phyloP scores from a whole-genome alignment of 2,113 vertebrate species.

The Sylvietta virens region DNA sequence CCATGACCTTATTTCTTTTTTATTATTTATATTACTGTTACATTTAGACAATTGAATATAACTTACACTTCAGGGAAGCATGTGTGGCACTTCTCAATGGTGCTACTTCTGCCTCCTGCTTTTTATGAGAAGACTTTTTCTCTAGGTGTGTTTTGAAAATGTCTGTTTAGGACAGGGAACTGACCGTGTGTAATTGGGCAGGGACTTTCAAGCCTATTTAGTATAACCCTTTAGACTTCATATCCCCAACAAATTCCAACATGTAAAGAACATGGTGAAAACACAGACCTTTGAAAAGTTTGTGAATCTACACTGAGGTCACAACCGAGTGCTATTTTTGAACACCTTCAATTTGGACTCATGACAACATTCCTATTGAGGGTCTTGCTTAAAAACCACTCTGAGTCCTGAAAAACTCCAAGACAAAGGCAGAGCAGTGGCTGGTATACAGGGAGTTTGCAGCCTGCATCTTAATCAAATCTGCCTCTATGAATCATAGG shows the following conservation, averaged over 20 bases:
- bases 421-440: background rate
- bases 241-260: background rate
- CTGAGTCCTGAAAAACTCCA: background rate
- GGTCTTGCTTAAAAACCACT: background rate
- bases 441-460: background rate
- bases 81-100: background rate
- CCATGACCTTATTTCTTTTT: background rate
- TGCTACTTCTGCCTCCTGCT: background rate
- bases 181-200: background rate
- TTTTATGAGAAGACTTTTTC: background rate
- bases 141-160: background rate
- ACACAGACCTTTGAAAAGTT: background rate
- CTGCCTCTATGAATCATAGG: background rate
- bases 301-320: background rate
- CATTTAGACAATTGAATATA: background rate
- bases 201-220: background rate
- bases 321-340: rapidly evolving
- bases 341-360: background rate
- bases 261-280: background rate
- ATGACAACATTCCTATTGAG: background rate
- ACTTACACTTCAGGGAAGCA: background rate
- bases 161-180: background rate
- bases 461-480: background rate
- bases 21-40: background rate
- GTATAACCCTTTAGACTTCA: background rate